Evolutionary conservation across 1,140 invertebrate genomes (phyloP), one percentile per base, ranked within the genome.

Genomic region (Saxidomus purpurata): DNA sequence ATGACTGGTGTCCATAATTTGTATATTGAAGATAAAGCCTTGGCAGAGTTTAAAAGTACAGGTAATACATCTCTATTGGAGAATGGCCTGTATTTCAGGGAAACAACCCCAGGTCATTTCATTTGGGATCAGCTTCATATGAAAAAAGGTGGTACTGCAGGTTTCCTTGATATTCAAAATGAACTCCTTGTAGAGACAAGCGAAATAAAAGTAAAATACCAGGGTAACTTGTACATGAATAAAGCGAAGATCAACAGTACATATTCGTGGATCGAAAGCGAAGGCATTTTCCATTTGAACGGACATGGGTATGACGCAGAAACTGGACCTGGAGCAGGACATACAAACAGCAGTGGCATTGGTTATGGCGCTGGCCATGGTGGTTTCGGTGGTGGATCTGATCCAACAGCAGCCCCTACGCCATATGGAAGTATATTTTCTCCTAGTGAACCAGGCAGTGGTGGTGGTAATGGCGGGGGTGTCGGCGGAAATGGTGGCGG

Each of bases 311-410:
- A 92, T 81, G 52, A 22, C n/a, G 71, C 92, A 28, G 92, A 92
- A 52, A 36, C 59, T 43, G 93, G 93, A 28, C 69, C 61, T 47
- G 91, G 93, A 17, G 90, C 91, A 36, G 93, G 93, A 19, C n/a
- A 38, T 15, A 93, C 92, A 4, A 76, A 93, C 13, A 76, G 55
- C 76, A 83, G 74, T 80, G 80, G 89, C 25, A 59, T 89, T 47
- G 92, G 91, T 43, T 93, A 91, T 89, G 93, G 93, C 38, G 93
- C 92, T 25, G 91, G 92, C 47, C 91, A 94, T 91, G 93, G 93
- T 67, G 93, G 93, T 15, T 84, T 90, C 63, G 93, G 93, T 59
- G 93, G 93, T 47, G 91, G 90, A 4, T 49, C 87, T 17, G 49
- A 92, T 76, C 82, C 89, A 22, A 17, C 59, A n/a, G 49, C 17